These are phyloP conservation scores for Epinephelus malabaricus DNA, from an alignment of 2,797 vertebrate genomes.

Conservation along the genomic window DNA sequence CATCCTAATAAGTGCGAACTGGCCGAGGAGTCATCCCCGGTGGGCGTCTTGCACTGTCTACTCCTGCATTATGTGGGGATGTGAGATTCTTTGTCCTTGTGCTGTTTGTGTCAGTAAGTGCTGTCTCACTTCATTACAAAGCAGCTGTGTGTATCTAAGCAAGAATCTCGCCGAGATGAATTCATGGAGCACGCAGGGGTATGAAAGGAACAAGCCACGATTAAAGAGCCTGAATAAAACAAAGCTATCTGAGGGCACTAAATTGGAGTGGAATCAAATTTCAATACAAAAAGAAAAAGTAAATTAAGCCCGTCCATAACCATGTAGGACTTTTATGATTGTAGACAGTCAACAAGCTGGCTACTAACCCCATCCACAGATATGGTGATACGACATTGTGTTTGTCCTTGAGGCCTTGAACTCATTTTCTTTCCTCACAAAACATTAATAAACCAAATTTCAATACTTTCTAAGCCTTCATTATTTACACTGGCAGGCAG, in stretches of 20 bases:
- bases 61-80: conserved; percentile 38
- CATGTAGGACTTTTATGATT: not conserved
- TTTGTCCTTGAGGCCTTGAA: not conserved
- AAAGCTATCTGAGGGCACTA: not conserved
- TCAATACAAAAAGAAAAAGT: not conserved
- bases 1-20: conserved; percentile 62
- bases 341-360: not conserved
- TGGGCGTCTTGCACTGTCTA: conserved; percentile 57
- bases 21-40: conserved; percentile 54
- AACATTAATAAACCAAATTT: too few relatives aligned
- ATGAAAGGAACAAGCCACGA: not conserved
- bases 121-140: conserved; percentile 46
- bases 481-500: too few relatives aligned
- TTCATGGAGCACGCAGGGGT: not conserved
- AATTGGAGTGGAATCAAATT: not conserved
- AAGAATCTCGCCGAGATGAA: not conserved
- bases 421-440: not conserved
- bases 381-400: not conserved
- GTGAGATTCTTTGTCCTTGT: conserved; percentile 62
- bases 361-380: not conserved
- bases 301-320: not conserved
- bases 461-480: too few relatives aligned
- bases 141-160: conserved; percentile 9
- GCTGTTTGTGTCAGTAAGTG: conserved; percentile 45
- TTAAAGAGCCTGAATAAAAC: not conserved